Conservation (phyloP, 2,797 vertebrate species). For the Garrulus glandarius region DNA sequence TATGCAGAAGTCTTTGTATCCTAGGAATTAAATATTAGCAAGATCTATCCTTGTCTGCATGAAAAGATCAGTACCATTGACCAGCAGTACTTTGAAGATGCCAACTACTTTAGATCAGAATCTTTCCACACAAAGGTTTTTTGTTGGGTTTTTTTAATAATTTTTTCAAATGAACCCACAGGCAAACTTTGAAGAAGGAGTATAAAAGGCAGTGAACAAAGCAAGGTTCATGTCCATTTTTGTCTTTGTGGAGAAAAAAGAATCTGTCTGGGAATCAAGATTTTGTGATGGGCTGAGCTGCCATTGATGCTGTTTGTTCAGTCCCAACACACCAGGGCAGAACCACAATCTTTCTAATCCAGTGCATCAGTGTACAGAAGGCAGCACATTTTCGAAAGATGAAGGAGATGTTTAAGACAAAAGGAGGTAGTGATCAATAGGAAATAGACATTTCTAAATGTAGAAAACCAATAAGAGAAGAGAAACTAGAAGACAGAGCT, state of each 20-base stretch:
- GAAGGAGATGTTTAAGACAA: background rate
- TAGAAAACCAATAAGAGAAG: background rate
- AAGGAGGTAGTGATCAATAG: background rate
- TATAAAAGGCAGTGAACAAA: background rate
- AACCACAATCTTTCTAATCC: background rate
- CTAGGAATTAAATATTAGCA: background rate
- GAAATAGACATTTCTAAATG: background rate
- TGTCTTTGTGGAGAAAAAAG: background rate
- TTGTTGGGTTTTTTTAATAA: fast-evolving
- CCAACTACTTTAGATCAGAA: background rate
- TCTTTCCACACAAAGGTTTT: background rate
- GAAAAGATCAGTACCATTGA: background rate
- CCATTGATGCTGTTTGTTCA: background rate
- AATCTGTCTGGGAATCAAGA: background rate
- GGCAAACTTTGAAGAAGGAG: background rate
- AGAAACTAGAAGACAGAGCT: background rate
- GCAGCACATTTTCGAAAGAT: background rate
- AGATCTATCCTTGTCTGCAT: background rate
- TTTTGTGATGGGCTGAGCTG: background rate
- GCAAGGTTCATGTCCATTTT: background rate
- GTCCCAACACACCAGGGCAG: background rate
- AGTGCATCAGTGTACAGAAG: background rate
- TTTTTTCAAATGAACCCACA: background rate
- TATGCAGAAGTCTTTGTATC: background rate
- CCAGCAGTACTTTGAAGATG: background rate